Base-by-base conservation (phyloP, 2,113 vertebrate genomes). In the Oplegnathus fasciatus region DNA sequence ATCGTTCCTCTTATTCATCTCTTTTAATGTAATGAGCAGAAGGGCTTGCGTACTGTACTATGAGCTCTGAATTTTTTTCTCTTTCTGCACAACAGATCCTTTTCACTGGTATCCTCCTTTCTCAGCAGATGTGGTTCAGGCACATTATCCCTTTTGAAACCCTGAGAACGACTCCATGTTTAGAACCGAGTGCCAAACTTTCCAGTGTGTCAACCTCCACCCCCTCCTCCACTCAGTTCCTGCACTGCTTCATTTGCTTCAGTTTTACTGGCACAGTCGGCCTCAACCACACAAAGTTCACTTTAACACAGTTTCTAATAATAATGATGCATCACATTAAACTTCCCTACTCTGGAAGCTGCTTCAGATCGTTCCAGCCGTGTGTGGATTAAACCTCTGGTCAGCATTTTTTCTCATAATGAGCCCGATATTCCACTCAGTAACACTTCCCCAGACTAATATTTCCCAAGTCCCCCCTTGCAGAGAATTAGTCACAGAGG, bases 341-440 rank as follows among this genome's bases (percentile, higher is more conserved):
- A 22, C 67, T n/a, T 15, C 40, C 28, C 32, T n/a, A 0, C 71
- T 75, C 40, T 74, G n/a, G 37, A 75, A 61, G 70, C 26, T 37
- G 37, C 64, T 82, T 79, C 69, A 70, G 30, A 75, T 66, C 66
- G 72, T 83, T 84, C 57, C 75, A 61, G 61, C 40, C 18, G 60
- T 30, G 74, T 84, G 74, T 42, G 72, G n/a, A 78, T 84, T 82
- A 73, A 78, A 80, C 9, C 40, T 15, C 4, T 52, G 28, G 2
- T 89, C 85, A 89, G 90, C 75, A 11, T 50, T 87, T 67, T 61
- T 84, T 9, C 60, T 75, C 32, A 60, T 89, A 91, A 91, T 88
- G 83, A 88, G 55, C 65, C 66, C 69, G 1, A 58, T 84, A 85
- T 86, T 91, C 73, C 69, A 85, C 66, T 75, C 50, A 37, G 68